Percentiles rank a stretch among this genome's conserved stretches.
phyloP scores from a whole-genome alignment of 2,113 vertebrate genomes.

The Burhinus bistriatus region DNA sequence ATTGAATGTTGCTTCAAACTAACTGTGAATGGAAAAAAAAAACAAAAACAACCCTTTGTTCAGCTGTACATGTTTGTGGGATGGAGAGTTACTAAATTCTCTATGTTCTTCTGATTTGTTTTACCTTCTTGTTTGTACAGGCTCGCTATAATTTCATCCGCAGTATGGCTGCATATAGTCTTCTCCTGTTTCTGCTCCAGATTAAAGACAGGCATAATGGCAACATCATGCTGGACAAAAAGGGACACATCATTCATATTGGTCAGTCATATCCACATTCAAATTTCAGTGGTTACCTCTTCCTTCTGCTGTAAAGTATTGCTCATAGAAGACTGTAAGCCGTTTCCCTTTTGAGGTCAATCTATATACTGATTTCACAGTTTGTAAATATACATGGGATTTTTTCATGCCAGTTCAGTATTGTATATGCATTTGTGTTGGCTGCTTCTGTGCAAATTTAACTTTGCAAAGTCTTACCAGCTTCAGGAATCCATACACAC shows the following conservation, averaged over 20 bases:
- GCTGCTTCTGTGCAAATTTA: not conserved
- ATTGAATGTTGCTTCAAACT: not conserved
- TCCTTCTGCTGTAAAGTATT: not conserved
- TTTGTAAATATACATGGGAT: not conserved
- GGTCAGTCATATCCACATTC: slow-evolving; percentile 74
- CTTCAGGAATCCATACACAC: not conserved
- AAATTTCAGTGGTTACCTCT: not conserved
- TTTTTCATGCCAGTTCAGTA: not conserved
- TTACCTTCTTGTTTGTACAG: slow-evolving; percentile 63
- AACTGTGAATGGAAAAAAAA: not conserved
- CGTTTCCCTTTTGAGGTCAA: not conserved
- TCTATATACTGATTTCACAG: not conserved
- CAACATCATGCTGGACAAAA: slow-evolving; percentile 98
- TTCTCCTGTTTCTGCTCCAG: slow-evolving; percentile 94
- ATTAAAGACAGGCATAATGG: slow-evolving; percentile 98
- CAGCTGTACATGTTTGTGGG: not conserved
- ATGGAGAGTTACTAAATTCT: not conserved
- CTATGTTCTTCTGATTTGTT: not conserved
- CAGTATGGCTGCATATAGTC: slow-evolving; percentile 97
- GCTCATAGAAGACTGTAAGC: not conserved
- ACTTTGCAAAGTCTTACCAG: not conserved
- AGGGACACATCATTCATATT: slow-evolving; percentile 96
- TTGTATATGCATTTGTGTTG: not conserved
- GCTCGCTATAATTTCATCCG: slow-evolving; percentile 98
- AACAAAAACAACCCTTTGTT: not conserved